phyloP scores from a whole-genome alignment of 2,888 invertebrate species.

The Tachystola acroxantha region DNA sequence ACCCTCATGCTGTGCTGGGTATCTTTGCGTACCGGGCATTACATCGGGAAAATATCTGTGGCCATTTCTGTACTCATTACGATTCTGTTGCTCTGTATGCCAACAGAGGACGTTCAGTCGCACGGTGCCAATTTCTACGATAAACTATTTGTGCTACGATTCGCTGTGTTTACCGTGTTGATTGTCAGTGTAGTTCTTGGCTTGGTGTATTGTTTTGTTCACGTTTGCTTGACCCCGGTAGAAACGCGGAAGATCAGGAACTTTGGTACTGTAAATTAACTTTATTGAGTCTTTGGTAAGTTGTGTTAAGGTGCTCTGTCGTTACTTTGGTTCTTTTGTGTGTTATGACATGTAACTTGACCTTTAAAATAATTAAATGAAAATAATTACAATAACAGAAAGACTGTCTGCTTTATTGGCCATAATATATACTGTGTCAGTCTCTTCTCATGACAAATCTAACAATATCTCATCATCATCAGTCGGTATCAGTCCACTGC shows the following conservation, averaged over 20 bases:
- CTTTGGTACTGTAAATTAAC: slow-evolving; percentile 40
- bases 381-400: no score
- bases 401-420: no score
- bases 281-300: slow-evolving; percentile 35
- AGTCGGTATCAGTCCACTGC: no score
- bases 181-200: slow-evolving; percentile 42
- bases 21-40: slow-evolving; percentile 81
- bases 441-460: no score
- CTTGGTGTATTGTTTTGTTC: slow-evolving; percentile 42
- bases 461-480: no score
- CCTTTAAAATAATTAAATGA: no score
- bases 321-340: slow-evolving; percentile 8
- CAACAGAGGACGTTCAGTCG: slow-evolving; percentile 61
- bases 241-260: slow-evolving; percentile 51
- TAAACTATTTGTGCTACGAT: slow-evolving; percentile 48
- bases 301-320: slow-evolving; percentile 22
- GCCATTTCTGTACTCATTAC: slow-evolving; percentile 75
- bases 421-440: no score
- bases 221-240: slow-evolving; percentile 47
- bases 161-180: slow-evolving; percentile 41
- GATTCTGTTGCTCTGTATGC: slow-evolving; percentile 78
- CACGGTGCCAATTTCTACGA: slow-evolving; percentile 70
- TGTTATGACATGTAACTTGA: no score
- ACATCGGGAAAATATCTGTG: slow-evolving; percentile 80
- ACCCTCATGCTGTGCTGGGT: slow-evolving; percentile 81